These are phyloP conservation scores for Piscicola geometra DNA, from an alignment of 2,888 invertebrate genomes.

Conservation along the genomic window DNA sequence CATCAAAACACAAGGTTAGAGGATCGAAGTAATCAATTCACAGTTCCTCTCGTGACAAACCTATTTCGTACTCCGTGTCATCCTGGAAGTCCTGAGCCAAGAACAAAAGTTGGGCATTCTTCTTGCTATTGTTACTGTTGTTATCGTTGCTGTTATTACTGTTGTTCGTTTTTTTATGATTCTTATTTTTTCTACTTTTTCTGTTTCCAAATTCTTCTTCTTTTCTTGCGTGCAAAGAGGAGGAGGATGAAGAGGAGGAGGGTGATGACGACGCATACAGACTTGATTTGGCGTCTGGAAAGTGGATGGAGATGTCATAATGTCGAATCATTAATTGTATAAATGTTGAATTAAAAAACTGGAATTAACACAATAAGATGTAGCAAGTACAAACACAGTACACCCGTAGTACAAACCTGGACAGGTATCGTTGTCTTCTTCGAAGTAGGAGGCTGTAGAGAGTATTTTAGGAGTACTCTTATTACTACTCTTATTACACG, in stretches of 20 bases:
- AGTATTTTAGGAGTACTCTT: no score
- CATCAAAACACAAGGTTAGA: no score
- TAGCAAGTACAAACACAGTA: no score
- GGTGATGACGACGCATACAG: not conserved
- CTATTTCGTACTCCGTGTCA: conserved; percentile 15
- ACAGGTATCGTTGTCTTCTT: not conserved
- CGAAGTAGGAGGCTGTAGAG: no score
- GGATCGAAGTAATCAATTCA: no score
- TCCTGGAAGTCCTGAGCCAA: conserved; percentile 3
- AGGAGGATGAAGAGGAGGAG: not conserved
- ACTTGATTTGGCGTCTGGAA: not conserved
- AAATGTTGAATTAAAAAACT: no score
- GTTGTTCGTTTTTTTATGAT: not conserved
- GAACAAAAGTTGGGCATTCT: not conserved
- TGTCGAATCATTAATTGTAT: no score
- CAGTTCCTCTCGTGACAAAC: no score
- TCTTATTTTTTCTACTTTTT: not conserved
- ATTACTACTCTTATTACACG: no score
- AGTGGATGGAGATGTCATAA: no score
- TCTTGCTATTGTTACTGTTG: not conserved
- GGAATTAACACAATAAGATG: not conserved
- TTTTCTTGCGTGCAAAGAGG: not conserved
- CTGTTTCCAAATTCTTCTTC: not conserved
- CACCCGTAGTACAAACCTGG: not conserved
- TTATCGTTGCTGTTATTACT: not conserved